Conservation (phyloP, 1,140 invertebrate genomes). For the Brachionus paranguensis region DNA sequence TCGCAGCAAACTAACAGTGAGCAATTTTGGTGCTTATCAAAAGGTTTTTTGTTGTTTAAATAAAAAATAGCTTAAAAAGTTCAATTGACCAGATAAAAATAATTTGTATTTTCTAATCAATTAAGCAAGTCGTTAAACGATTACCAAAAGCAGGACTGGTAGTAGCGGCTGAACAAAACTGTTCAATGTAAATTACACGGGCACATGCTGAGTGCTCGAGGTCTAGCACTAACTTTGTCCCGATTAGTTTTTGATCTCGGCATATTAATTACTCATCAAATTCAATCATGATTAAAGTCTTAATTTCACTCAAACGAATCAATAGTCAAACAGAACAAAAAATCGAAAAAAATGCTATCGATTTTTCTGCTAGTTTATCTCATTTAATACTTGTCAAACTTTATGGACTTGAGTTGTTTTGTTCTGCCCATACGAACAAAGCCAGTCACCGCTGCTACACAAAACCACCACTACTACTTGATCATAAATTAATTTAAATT, state of each 20-base stretch:
- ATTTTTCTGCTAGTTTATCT: slow-evolving; percentile 21
- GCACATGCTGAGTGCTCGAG: background rate
- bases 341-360: background rate
- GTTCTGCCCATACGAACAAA: background rate
- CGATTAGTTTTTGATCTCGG: background rate
- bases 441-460: background rate
- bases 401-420: slow-evolving; percentile 15
- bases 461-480: background rate
- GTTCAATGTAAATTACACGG: background rate
- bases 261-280: slow-evolving; percentile 35
- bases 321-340: background rate
- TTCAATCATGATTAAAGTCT: slow-evolving; percentile 14
- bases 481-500: background rate
- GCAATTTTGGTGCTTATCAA: slow-evolving; percentile 8
- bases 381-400: slow-evolving; percentile 32
- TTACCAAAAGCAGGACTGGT: background rate
- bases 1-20: background rate
- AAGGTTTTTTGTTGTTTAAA: background rate
- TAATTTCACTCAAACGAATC: slow-evolving; percentile 33
- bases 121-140: background rate
- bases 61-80: slow-evolving; percentile 6
- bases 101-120: slow-evolving; percentile 12
- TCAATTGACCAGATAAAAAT: slow-evolving; percentile 32
- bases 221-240: background rate
- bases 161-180: background rate